A percentile compares a stretch with the other conserved stretches of the same genome.
phyloP scores from a whole-genome alignment of 2,888 invertebrate genomes.

The Dastarcus helophoroides region DNA sequence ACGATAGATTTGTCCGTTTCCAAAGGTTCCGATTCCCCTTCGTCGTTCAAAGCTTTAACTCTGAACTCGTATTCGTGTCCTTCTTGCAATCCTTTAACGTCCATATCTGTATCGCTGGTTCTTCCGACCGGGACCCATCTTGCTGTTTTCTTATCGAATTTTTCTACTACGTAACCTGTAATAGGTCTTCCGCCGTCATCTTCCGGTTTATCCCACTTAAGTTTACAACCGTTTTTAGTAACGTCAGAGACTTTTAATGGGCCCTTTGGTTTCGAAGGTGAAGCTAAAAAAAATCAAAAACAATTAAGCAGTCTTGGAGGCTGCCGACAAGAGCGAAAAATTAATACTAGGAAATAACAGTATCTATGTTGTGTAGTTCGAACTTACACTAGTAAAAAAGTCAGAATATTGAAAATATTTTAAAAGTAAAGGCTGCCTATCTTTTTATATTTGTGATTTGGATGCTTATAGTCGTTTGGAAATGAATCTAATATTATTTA shows the following conservation, averaged over 20 bases:
- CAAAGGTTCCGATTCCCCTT: conserved; percentile 88
- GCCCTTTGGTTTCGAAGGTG: conserved; percentile 79
- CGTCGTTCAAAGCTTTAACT: conserved; percentile 87
- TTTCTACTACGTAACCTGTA: conserved; percentile 88
- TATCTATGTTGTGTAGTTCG: no score
- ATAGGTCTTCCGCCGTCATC: conserved; percentile 92
- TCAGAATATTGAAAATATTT: no score
- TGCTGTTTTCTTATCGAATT: conserved; percentile 82
- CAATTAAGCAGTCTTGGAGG: no score
- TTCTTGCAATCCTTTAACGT: conserved; percentile 79
- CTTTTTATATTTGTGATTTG: no score
- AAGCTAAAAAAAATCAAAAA: conserved; percentile 37
- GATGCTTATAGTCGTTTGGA: no score
- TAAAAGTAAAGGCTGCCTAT: no score
- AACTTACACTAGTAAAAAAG: no score
- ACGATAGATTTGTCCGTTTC: conserved; percentile 79
- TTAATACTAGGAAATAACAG: no score
- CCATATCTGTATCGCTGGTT: conserved; percentile 76
- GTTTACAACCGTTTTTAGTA: conserved; percentile 78
- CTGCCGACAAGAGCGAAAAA: no score
- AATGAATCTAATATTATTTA: no score
- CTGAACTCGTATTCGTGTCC: conserved; percentile 90
- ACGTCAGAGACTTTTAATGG: conserved; percentile 82
- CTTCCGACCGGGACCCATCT: conserved; percentile 90
- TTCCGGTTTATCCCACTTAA: conserved; percentile 89